Evolutionary conservation across 2,888 invertebrate species (phyloP).

Genomic region (Meganola albula): DNA sequence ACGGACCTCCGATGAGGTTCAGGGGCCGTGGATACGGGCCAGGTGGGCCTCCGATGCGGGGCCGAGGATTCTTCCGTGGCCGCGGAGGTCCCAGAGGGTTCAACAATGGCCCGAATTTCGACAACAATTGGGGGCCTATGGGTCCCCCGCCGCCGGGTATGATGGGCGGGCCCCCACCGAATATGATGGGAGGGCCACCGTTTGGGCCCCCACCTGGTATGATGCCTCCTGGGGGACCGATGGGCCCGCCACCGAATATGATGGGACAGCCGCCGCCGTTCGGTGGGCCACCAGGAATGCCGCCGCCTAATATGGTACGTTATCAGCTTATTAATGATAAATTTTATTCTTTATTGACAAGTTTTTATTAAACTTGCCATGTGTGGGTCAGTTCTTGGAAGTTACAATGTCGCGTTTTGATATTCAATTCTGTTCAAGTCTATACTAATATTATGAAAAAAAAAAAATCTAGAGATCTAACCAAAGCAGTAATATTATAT

Average conservation of each 20-base stretch:
- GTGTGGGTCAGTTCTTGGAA: no score
- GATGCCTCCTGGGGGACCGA: conserved; percentile 78
- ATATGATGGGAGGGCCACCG: conserved; percentile 67
- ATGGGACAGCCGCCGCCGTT: conserved; percentile 76
- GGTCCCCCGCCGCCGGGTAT: conserved; percentile 77
- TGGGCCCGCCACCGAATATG: conserved; percentile 76
- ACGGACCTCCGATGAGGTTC: conserved; percentile 80
- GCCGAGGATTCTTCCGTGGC: conserved; percentile 72
- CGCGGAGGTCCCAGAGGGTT: conserved; percentile 66
- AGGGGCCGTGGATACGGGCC: conserved; percentile 83
- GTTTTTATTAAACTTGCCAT: no score
- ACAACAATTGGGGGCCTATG: conserved; percentile 84
- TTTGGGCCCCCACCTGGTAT: conserved; percentile 72
- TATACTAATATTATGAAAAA: no score
- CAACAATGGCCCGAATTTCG: conserved; percentile 69
- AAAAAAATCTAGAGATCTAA: no score
- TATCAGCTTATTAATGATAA: no score
- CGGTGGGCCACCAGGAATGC: conserved; percentile 71
- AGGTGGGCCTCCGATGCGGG: conserved; percentile 76
- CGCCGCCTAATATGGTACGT: conserved; percentile 79
- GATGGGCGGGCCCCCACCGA: conserved; percentile 75
- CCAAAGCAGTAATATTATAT: no score
- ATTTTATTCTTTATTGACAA: no score
- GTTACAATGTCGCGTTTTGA: no score
- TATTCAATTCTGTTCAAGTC: no score